These are phyloP conservation scores for Busseola fusca DNA, from an alignment of 2,888 invertebrate genomes.

Conservation along the genomic window DNA sequence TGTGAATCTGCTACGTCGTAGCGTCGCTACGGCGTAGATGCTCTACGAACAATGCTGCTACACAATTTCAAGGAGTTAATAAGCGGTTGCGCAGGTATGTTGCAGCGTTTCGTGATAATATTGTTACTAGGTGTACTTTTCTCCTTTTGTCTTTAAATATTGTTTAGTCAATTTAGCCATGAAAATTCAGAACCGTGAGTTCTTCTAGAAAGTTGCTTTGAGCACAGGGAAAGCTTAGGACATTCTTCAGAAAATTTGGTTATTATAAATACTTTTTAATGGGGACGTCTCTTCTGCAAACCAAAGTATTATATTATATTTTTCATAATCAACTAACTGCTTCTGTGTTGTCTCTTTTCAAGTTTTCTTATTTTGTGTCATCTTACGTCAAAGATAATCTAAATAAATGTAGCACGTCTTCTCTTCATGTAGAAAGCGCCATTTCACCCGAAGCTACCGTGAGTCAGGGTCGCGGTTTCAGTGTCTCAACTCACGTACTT, in stretches of 20 bases:
- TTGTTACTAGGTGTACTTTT: background rate
- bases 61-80: slow-evolving; percentile 20
- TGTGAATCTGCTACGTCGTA: slow-evolving; percentile 45
- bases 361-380: background rate
- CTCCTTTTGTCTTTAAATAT: background rate
- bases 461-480: slow-evolving; percentile 41
- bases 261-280: background rate
- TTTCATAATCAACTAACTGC: background rate
- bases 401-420: slow-evolving; percentile 11
- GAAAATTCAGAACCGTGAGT: background rate
- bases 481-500: slow-evolving; percentile 50
- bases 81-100: slow-evolving; percentile 9
- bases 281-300: background rate
- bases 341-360: background rate
- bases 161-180: background rate
- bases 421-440: slow-evolving; percentile 16
- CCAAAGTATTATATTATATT: background rate
- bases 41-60: slow-evolving; percentile 23
- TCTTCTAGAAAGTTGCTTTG: too few species aligned
- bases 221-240: background rate
- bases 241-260: background rate
- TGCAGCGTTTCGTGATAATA: background rate
- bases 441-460: slow-evolving; percentile 30
- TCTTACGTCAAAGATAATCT: background rate
- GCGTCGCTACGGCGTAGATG: slow-evolving; percentile 47